Percentiles rank a stretch among this genome's conserved stretches.
Evolutionary conservation across 2,888 invertebrate species (phyloP).

Genomic region (Lasioglossum leucozonium): DNA sequence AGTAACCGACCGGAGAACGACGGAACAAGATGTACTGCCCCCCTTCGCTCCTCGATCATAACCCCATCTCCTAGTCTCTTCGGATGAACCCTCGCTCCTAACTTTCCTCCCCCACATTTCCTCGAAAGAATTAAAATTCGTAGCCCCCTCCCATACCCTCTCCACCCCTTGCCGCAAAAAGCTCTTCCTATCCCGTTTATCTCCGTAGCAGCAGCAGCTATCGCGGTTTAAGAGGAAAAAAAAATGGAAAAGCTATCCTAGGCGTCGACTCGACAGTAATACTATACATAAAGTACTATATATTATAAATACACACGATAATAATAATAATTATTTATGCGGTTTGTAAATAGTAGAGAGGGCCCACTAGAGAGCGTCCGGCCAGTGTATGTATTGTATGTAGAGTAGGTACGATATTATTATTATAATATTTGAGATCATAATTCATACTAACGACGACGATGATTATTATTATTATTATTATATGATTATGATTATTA

Average conservation of each 20-base stretch:
- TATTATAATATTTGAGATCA: conserved; percentile 75
- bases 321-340: conserved; percentile 83
- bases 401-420: conserved; percentile 82
- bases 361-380: conserved; percentile 77
- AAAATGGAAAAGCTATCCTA: conserved; percentile 57
- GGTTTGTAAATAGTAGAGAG: conserved; percentile 84
- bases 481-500: conserved; percentile 77
- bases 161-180: not conserved
- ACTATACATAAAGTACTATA: conserved; percentile 76
- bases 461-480: conserved; percentile 57
- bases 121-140: conserved; percentile 33
- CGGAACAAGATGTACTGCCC: conserved; percentile 51
- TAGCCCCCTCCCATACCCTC: conserved; percentile 39
- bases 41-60: not conserved
- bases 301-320: conserved; percentile 77
- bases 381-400: conserved; percentile 84
- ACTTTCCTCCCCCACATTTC: not conserved
- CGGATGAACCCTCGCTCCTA: conserved; percentile 21
- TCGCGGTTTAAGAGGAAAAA: conserved; percentile 54
- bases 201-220: conserved; percentile 60
- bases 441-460: conserved; percentile 79
- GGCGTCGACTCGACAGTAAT: conserved; percentile 70
- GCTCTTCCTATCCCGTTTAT: conserved; percentile 33
- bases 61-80: conserved; percentile 25
- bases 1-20: conserved; percentile 71